These are phyloP conservation scores for Strigamia maritima DNA, from an alignment of 2,888 invertebrate genomes.

Conservation along the genomic window DNA sequence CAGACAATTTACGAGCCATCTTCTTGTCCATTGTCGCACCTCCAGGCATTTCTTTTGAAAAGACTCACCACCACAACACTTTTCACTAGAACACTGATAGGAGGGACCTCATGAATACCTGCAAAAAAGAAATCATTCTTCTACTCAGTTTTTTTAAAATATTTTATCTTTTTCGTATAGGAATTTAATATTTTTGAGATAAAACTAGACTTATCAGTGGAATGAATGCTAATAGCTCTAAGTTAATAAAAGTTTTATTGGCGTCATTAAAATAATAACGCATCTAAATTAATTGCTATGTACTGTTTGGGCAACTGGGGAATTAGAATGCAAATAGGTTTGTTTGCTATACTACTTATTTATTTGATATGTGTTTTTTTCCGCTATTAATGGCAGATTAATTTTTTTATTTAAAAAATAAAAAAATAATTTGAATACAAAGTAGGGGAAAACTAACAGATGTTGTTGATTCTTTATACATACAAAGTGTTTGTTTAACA, in stretches of 20 bases:
- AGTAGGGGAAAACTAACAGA: no score
- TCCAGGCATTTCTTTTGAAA: conserved; percentile 16
- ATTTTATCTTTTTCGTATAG: neutral
- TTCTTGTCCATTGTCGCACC: conserved; percentile 19
- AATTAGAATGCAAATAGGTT: neutral
- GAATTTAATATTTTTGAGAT: neutral
- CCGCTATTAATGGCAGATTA: no score
- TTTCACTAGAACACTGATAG: conserved; percentile 23
- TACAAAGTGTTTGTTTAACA: no score
- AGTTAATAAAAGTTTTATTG: neutral
- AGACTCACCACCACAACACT: conserved; percentile 16
- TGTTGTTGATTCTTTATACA: no score
- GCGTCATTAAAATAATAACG: neutral
- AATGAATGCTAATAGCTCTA: neutral
- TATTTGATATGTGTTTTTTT: no score
- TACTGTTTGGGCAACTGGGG: neutral
- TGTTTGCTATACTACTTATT: no score
- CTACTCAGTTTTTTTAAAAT: neutral
- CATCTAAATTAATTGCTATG: neutral
- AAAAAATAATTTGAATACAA: no score
- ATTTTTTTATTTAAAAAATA: no score
- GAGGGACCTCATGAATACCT: conserved; percentile 10
- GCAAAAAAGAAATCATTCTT: conserved; percentile 2
- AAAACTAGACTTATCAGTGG: neutral
- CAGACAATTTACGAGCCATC: conserved; percentile 23